Conservation (phyloP, 2,113 vertebrate genomes). For the Hemiscyllium ocellatum region DNA sequence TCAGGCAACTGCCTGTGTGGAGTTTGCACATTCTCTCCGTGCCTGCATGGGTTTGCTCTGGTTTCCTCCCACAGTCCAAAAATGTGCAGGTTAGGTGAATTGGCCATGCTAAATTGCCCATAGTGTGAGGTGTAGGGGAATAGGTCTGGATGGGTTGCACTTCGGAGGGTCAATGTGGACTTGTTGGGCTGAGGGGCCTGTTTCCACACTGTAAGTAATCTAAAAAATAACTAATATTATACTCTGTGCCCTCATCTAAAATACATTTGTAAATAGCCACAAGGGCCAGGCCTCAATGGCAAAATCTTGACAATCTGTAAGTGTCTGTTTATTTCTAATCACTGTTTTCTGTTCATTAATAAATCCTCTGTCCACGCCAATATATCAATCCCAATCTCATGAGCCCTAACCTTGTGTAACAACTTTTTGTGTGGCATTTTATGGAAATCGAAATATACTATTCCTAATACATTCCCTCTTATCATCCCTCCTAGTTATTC, state of each 20-base stretch:
- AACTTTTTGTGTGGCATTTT: neutral
- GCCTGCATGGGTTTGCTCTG: too few species aligned
- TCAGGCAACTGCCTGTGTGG: too few species aligned
- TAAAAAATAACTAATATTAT: too few species aligned
- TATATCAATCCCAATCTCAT: neutral
- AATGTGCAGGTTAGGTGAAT: too few species aligned
- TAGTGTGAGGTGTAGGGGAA: too few species aligned
- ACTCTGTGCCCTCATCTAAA: neutral
- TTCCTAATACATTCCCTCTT: neutral
- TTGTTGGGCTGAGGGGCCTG: too few species aligned
- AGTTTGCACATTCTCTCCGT: too few species aligned
- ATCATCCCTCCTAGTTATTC: neutral
- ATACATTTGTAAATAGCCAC: neutral
- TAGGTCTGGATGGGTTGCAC: too few species aligned
- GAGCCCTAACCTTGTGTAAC: neutral
- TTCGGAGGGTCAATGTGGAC: too few species aligned
- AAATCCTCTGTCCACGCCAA: neutral
- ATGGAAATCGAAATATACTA: neutral
- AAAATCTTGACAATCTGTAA: neutral
- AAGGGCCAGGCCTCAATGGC: neutral
- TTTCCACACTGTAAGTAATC: too few species aligned
- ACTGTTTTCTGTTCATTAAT: neutral
- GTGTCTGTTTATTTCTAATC: neutral
- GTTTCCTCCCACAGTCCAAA: too few species aligned
- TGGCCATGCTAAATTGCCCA: too few species aligned